A percentile compares a stretch with the other conserved stretches of the same genome.
These are phyloP conservation scores for Pseudochirops cupreus DNA, from an alignment of 2,797 vertebrate species.

Conservation along the genomic window DNA sequence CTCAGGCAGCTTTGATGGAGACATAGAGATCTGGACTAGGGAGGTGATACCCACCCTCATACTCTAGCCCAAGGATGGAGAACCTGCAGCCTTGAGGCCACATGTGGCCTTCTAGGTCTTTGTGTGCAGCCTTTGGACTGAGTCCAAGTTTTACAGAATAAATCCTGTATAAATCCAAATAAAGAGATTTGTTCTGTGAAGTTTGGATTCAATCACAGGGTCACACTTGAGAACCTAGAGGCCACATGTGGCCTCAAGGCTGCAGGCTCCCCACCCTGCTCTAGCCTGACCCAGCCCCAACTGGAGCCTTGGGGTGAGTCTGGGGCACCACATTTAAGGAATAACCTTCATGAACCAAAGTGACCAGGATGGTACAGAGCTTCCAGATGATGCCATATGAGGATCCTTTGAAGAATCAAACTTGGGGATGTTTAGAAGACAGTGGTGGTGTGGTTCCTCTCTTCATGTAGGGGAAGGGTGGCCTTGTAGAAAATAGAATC, in stretches of 20 bases:
- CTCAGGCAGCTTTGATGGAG: neutral
- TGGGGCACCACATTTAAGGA: neutral
- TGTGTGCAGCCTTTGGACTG: too few relatives aligned
- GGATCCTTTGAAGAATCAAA: neutral
- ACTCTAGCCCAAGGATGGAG: too few relatives aligned
- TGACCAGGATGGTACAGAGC: neutral
- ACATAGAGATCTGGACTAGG: neutral
- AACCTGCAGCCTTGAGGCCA: too few relatives aligned
- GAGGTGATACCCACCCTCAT: neutral
- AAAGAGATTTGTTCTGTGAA: too few relatives aligned
- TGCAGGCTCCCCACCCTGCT: too few relatives aligned
- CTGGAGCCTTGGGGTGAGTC: neutral
- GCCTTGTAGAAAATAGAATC: neutral
- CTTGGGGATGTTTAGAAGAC: neutral
- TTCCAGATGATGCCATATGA: neutral
- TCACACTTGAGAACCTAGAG: too few relatives aligned
- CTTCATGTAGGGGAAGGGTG: neutral
- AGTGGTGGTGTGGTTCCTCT: neutral
- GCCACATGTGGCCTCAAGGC: too few relatives aligned
- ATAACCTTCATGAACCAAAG: neutral
- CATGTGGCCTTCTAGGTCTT: too few relatives aligned
- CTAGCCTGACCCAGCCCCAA: neutral
- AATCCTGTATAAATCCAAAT: too few relatives aligned
- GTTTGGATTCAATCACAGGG: too few relatives aligned
- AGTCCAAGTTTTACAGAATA: too few relatives aligned